Conservation (phyloP, 2,113 vertebrate genomes). For the Tichodroma muraria region DNA sequence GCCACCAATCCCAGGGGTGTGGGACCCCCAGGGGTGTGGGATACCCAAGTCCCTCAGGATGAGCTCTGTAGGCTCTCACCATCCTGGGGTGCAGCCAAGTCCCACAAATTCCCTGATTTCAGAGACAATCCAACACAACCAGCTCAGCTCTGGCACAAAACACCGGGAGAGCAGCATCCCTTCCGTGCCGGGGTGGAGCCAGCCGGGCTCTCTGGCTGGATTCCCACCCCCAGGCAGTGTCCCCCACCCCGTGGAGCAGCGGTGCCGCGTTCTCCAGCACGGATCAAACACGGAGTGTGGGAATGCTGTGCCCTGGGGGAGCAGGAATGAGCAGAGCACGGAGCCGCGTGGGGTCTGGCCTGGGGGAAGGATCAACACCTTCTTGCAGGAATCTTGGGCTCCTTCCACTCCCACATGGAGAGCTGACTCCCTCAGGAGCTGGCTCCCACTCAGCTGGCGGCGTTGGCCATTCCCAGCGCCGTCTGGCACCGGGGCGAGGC, state of each 20-base stretch:
- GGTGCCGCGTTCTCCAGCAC: accelerated
- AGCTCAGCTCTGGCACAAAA: accelerated
- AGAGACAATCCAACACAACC: background rate
- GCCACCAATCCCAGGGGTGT: background rate
- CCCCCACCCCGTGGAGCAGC: background rate
- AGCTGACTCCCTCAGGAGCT: background rate
- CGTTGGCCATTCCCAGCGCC: accelerated
- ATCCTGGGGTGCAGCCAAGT: background rate
- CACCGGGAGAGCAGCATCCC: accelerated
- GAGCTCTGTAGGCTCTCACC: background rate
- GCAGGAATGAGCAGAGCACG: background rate
- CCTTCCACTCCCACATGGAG: background rate
- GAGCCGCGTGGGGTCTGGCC: background rate
- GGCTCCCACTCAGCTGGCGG: background rate
- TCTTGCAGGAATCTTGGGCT: background rate
- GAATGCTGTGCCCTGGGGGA: background rate
- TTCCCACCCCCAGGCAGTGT: accelerated
- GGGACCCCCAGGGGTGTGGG: accelerated
- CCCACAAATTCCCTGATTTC: accelerated
- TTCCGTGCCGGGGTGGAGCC: background rate
- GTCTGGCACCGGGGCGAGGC: accelerated
- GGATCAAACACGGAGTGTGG: accelerated
- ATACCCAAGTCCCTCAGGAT: background rate
- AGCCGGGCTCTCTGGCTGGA: background rate
- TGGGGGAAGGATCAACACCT: background rate